Evolutionary conservation across 2,888 invertebrate genomes (phyloP), one percentile per base, ranked within the genome.

Genomic region (Smittia aterrima): DNA sequence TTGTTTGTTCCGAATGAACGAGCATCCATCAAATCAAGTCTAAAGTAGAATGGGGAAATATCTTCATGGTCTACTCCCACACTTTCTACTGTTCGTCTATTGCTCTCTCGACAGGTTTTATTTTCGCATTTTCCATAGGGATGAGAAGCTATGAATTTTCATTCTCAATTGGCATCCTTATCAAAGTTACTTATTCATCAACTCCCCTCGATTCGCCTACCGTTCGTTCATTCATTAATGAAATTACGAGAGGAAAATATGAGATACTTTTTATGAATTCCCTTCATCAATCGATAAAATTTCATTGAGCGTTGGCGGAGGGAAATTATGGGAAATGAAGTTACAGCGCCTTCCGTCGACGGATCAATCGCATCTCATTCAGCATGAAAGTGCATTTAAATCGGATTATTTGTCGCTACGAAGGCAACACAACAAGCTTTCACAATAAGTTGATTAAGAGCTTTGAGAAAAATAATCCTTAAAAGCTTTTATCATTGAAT

Each of bases 201-300:
- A 16, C 22, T 58, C 58, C 58, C 58, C 20, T 58, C n/a, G 32
- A 32, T 32, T 32, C 9, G 32, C 32, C 32, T 32, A 3, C 4
- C 54, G 25, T 25, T 2, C 54, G 18, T 70, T 32, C 70, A 64
- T 64, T 64, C 64, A 70, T 70, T 70, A 70, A 54, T 70, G 27
- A 70, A 70, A 70, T 70, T 47, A 54, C 47, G 13, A n/a, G 70
- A 70, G 13, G 6, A 47, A 47, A 38, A 38, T 9, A 22, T 27
- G 13, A 27, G 58, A 58, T 2, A 47, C 2, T 47, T 32, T 32
- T 47, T 58, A 18, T 4, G 18, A 64, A 27, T 13, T 24, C 27
- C 25, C 27, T 64, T 27, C 16, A 64, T 64, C 64, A 25, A 64
- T 64, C 64, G 64, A 64, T 64, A 22, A 64, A n/a, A 6, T 22